Evolutionary conservation across 2,888 invertebrate species (phyloP).

Genomic region (Sacculina carcini): DNA sequence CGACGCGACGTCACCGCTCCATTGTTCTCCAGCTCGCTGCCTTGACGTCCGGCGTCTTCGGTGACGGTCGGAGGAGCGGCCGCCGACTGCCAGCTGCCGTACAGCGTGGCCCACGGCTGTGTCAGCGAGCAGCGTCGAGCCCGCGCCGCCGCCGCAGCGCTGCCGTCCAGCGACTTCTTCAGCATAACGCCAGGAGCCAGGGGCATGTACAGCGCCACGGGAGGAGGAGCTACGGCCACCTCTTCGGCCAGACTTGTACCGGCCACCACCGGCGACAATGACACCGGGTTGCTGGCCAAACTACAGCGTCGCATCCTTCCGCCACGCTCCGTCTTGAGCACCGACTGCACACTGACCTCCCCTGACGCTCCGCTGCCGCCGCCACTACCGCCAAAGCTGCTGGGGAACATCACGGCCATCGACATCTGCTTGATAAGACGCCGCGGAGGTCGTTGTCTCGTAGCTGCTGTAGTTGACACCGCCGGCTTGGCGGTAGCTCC

Average conservation of each 20-base stretch:
- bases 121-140: slow-evolving; percentile 16
- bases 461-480: neutral
- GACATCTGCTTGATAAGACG: slow-evolving; percentile 12
- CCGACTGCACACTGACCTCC: no score
- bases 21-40: slow-evolving; percentile 9
- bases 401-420: slow-evolving; percentile 8
- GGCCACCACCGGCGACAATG: neutral
- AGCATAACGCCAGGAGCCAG: slow-evolving; percentile 10
- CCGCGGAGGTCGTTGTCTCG: slow-evolving; percentile 9
- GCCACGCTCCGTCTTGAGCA: slow-evolving; percentile 11
- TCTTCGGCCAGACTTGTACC: no score
- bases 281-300: slow-evolving; percentile 8
- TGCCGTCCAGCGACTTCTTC: slow-evolving; percentile 10
- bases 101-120: slow-evolving; percentile 16
- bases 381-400: neutral
- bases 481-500: no score
- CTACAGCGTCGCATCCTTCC: slow-evolving; percentile 12
- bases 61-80: slow-evolving; percentile 6
- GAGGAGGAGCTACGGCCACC: no score
- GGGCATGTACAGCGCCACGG: neutral
- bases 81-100: slow-evolving; percentile 17
- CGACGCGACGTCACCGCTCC: slow-evolving; percentile 1
- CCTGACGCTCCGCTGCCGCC: slow-evolving; percentile 8
- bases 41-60: slow-evolving; percentile 14
- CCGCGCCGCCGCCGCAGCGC: slow-evolving; percentile 4